Evolutionary conservation across 2,797 vertebrate species (phyloP), one percentile per base, ranked within the genome.

Genomic region (Threskiornis aethiopicus): DNA sequence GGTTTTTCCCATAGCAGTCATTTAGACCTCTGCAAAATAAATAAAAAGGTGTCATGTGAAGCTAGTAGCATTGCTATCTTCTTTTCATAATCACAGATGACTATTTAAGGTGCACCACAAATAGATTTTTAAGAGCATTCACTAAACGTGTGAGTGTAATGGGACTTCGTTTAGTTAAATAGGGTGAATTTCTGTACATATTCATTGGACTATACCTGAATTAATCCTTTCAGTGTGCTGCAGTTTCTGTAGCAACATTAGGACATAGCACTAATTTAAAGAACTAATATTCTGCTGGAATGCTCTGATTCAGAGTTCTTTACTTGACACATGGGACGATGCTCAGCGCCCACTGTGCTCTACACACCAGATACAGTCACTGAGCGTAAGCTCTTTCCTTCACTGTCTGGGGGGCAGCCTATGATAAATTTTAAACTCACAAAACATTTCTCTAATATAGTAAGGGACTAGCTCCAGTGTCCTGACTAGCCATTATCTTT

Each of bases 401-500:
- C 41, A 22, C 66, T 87, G 71, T 94, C 91, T 89, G 7, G 83
- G 65, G 84, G 67, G 11, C 35, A 94, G 70, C 62, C 59, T 82
- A 71, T 39, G 77, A 87, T 84, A 96, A 70, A 87, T 86, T 95
- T 92, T 90, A 87, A 89, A 92, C 39, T 87, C 77, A 89, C 73
- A 75, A 94, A 93, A 66, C 71, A 41, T 90, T 96, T 82, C 41
- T 89, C 33, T 96, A 95, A 93, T 90, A 94, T 44, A 92, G 77
- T 89, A 85, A 94, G 88, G 71, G 90, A 91, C 70, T 77, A 93
- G 17, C 75, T 90, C 41, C 70, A 46, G 59, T 80, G 88, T 93
- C 91, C 93, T 93, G 66, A 84, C 70, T 84, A 87, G 46, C 83
- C 87, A 94, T 96, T 95, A 90, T 95, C 80, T 94, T 95, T 94